Conservation (phyloP, 2,888 invertebrate genomes). For the Papilio gigon region DNA sequence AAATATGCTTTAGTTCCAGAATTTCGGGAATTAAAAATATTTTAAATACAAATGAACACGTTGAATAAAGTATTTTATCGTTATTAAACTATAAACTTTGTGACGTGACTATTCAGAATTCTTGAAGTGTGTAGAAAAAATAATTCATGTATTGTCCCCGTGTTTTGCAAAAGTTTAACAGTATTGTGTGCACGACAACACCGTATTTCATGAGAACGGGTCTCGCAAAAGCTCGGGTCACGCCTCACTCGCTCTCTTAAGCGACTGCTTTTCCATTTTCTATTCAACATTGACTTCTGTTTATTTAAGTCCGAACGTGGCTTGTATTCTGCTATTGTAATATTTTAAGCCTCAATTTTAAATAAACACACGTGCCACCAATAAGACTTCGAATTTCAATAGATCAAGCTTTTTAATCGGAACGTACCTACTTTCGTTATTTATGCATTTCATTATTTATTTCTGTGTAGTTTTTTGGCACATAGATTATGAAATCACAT, state of each 20-base stretch:
- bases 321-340: conserved; percentile 15
- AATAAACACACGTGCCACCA: neutral
- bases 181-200: conserved; percentile 15
- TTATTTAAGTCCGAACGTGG: conserved; percentile 23
- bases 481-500: no score
- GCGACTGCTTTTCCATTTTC: conserved; percentile 22
- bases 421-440: neutral
- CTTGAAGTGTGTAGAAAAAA: neutral
- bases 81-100: neutral
- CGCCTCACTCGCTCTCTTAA: conserved; percentile 25
- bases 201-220: conserved; percentile 21
- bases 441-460: no score
- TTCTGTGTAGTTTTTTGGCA: no score
- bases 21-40: no score
- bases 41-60: no score
- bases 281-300: conserved; percentile 23
- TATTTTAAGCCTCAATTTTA: conserved; percentile 11
- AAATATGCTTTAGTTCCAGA: no score
- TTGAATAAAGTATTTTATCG: no score
- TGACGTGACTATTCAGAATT: neutral
- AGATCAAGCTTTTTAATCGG: neutral
- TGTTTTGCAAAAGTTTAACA: conserved; percentile 18
- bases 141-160: conserved; percentile 4
- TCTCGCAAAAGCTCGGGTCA: conserved; percentile 22
- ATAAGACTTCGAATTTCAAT: neutral